Evolutionary conservation across 2,113 vertebrate genomes (phyloP).

Genomic region (Parotia lawesii): DNA sequence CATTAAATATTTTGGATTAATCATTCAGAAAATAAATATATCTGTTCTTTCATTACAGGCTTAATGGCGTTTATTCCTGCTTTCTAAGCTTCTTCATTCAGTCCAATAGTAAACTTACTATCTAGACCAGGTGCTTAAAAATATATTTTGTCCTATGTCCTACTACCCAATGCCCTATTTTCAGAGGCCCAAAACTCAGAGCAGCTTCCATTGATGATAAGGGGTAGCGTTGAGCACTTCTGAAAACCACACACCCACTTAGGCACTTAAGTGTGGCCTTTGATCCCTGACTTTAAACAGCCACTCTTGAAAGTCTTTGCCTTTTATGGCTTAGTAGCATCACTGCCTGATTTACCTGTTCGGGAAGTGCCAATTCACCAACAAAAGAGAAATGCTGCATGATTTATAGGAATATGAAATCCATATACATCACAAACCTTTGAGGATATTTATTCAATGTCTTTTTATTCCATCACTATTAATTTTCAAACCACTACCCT

Average conservation of each 20-base stretch:
- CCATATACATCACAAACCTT: background rate
- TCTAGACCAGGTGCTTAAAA: background rate
- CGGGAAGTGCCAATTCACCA: background rate
- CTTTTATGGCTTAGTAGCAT: background rate
- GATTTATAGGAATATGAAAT: background rate
- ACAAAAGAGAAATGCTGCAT: background rate
- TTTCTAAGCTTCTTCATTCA: background rate
- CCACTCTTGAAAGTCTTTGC: background rate
- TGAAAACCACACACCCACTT: background rate
- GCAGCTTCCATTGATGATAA: background rate
- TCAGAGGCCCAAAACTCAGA: background rate
- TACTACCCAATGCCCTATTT: background rate
- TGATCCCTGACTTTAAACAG: background rate
- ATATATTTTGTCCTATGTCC: background rate
- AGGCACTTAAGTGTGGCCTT: conserved; percentile 3
- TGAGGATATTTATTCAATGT: background rate
- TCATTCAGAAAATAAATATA: background rate
- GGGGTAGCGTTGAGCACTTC: background rate
- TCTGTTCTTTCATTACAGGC: background rate
- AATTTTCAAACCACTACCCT: background rate
- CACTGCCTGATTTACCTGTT: background rate
- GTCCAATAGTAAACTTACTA: background rate
- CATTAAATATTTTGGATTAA: background rate
- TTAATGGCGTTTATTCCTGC: background rate
- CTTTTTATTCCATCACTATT: background rate